Evolutionary conservation across 2,113 vertebrate species (phyloP).

Genomic region (Laticauda laticaudata): DNA sequence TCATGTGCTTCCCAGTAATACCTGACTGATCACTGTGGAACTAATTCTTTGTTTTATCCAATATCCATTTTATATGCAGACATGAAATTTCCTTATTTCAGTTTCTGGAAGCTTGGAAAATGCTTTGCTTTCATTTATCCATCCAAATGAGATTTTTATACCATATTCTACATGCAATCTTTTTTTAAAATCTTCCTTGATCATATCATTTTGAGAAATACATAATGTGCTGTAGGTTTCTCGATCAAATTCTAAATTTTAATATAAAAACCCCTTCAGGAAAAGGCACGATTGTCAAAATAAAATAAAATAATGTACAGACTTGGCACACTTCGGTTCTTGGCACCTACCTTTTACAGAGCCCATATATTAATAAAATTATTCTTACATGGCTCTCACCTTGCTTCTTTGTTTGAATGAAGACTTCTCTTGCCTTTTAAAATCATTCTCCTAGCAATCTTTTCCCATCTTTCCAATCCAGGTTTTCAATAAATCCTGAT

Average conservation of each 20-base stretch:
- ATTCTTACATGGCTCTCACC: background rate
- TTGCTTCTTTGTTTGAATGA: background rate
- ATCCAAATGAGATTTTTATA: background rate
- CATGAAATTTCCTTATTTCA: background rate
- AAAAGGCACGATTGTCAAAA: background rate
- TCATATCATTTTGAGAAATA: background rate
- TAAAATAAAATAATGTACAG: background rate
- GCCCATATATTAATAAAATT: background rate
- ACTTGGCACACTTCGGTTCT: background rate
- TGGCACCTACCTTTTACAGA: background rate
- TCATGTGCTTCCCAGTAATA: background rate
- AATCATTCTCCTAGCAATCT: background rate
- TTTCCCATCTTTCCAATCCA: background rate
- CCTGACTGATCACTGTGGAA: background rate
- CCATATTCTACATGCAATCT: background rate
- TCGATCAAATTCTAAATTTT: background rate
- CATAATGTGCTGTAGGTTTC: background rate
- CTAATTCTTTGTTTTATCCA: background rate
- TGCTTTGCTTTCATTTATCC: background rate
- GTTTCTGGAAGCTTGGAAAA: background rate
- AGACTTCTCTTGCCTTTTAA: background rate
- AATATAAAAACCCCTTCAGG: background rate
- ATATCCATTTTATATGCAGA: background rate
- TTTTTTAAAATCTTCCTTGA: background rate
- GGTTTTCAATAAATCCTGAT: background rate